phyloP scores from a whole-genome alignment of 1,140 invertebrate genomes.

The Idris sp. region DNA sequence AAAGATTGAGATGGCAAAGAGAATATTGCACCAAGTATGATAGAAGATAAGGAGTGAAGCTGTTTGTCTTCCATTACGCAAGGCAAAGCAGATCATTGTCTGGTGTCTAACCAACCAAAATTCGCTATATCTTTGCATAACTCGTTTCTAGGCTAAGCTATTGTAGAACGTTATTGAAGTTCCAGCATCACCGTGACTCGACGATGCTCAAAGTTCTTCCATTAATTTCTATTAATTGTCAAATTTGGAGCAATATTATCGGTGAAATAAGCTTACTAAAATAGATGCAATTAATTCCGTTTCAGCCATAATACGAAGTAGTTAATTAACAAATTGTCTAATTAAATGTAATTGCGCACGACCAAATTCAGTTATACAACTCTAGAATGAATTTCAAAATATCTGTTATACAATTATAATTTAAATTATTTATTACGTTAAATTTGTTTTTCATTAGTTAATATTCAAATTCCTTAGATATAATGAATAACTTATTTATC shows the following conservation, averaged over 20 bases:
- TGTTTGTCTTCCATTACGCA: conserved; percentile 74
- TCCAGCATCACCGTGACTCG: conserved; percentile 49
- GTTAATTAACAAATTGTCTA: conserved; percentile 31
- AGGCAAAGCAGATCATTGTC: conserved; percentile 74
- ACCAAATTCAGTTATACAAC: too few relatives aligned
- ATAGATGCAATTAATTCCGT: conserved; percentile 17
- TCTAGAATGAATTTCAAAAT: too few relatives aligned
- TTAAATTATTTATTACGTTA: too few relatives aligned
- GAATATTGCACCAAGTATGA: conserved; percentile 32
- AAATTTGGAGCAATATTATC: conserved; percentile 49
- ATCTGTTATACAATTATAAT: too few relatives aligned
- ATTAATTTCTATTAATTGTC: conserved; percentile 67
- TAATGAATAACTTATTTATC: too few relatives aligned
- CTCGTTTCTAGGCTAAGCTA: conserved; percentile 63
- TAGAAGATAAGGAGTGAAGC: conserved; percentile 65
- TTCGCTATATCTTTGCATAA: conserved; percentile 68
- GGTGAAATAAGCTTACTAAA: conserved; percentile 10
- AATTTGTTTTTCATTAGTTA: too few relatives aligned
- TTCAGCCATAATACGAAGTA: conserved; percentile 29
- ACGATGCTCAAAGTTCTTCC: conserved; percentile 51
- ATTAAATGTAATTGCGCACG: conserved; percentile 16
- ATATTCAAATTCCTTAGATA: too few relatives aligned
- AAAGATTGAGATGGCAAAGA: conserved; percentile 24
- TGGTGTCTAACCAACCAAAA: conserved; percentile 71
- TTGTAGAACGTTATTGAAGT: conserved; percentile 65